phyloP scores from a whole-genome alignment of 2,113 vertebrate species.

The Zosterops japonicus region DNA sequence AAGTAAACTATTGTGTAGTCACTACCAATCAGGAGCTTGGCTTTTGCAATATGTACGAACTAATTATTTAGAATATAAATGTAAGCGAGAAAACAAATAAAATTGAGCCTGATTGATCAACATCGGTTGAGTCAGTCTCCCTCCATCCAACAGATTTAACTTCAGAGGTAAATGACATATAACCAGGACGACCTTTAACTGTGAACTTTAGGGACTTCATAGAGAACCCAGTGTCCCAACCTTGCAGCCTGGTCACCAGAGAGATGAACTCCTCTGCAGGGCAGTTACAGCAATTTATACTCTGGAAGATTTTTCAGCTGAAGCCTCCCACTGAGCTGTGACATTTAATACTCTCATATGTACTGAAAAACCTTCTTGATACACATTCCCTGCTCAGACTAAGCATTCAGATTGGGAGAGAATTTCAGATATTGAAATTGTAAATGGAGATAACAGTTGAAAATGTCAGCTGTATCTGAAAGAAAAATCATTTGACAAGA shows the following conservation, averaged over 20 bases:
- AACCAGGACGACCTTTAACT: neutral
- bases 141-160: neutral
- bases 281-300: neutral
- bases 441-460: neutral
- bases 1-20: no score
- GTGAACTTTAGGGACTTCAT: neutral
- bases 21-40: no score
- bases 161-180: neutral
- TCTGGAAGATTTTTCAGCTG: neutral
- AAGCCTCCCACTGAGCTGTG: neutral
- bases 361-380: neutral
- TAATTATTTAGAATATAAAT: no score
- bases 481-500: conserved; percentile 34
- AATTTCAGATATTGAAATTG: neutral
- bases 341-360: neutral
- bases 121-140: no score
- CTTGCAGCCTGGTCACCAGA: neutral
- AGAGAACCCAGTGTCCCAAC: neutral
- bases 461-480: neutral
- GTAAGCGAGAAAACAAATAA: no score
- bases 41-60: no score
- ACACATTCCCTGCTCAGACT: neutral
- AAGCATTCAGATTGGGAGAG: neutral
- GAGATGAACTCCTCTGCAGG: neutral
- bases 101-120: no score